Conservation (phyloP, 2,888 invertebrate genomes). For the Julus scandinavius region DNA sequence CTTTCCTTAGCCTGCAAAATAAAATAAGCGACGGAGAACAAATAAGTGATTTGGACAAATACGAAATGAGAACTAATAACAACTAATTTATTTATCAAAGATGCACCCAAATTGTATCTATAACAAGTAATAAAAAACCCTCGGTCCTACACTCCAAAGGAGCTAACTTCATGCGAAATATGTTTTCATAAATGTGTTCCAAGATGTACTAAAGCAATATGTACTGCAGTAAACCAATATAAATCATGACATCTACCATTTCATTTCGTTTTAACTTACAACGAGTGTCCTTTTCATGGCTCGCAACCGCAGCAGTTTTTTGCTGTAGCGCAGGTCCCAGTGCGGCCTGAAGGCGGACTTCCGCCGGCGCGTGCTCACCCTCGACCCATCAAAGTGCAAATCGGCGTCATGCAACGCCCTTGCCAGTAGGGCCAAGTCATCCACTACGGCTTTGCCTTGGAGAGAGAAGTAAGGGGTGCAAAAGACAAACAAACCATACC, state of each 20-base stretch:
- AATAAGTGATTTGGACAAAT: too few relatives aligned
- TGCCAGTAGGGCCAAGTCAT: constrained; percentile 54
- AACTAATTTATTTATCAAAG: too few relatives aligned
- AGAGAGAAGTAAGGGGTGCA: neutral
- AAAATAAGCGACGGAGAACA: neutral
- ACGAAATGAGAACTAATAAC: too few relatives aligned
- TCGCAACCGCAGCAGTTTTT: constrained; percentile 52
- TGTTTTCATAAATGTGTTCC: too few relatives aligned
- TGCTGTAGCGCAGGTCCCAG: constrained; percentile 52
- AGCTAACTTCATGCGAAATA: too few relatives aligned
- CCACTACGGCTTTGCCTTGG: constrained; percentile 48
- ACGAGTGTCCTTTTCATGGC: constrained; percentile 54
- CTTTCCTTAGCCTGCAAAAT: constrained; percentile 55
- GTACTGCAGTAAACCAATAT: neutral
- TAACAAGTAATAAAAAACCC: neutral
- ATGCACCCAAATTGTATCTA: too few relatives aligned
- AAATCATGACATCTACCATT: neutral
- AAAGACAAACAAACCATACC: neutral
- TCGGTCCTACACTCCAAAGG: too few relatives aligned
- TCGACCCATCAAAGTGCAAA: constrained; percentile 56
- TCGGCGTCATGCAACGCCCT: constrained; percentile 51
- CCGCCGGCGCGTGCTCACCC: constrained; percentile 49
- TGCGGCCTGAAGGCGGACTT: constrained; percentile 53
- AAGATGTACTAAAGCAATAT: too few relatives aligned
- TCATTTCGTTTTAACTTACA: constrained; percentile 42